Base-by-base conservation (phyloP, 1,140 invertebrate species). In the Zeugodacus cucurbitae region DNA sequence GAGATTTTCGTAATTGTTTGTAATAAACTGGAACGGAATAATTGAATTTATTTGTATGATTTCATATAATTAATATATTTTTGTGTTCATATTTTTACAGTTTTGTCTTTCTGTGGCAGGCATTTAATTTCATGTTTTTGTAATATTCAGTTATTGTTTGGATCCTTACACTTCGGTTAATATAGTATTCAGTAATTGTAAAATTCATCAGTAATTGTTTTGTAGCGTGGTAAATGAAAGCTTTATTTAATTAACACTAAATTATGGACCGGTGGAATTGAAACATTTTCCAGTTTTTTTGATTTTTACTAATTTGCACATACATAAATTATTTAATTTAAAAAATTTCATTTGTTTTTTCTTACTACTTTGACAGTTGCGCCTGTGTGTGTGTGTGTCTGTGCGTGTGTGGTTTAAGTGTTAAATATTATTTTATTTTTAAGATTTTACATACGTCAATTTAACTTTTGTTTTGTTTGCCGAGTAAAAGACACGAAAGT, bases 51-150 rank as follows among this genome's bases (percentile, higher is more conserved):
- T 88, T 91, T 92, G 86, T 54, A 88, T 37, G 34, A 11, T 88
- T 86, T 88, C 89, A 89, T 89, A 58, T 54, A 88, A 89, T 91
- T 90, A 17, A 20, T 26, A 90, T 90, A 91, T 89, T 91, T 90
- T 91, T 92, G 90, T 90, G 90, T 91, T 92, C 92, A 92, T 89
- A 89, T 90, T 92, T 90, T 92, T 91, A 91, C 91, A 91, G 90
- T 90, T 88, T 89, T 89, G 32, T 64, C 88, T 82, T 88, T 29
- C 78, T 88, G 70, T 88, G 88, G 91, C 91, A 92, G 91, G 91
- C 90, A 92, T 92, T 92, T 89, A 90, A 92, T 92, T 92, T 92
- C 91, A 90, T 91, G 91, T 90, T 93, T 93, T 93, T 93, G 92
- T 92, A 92, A 88, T 88, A 82, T 88, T 89, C 14, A 67, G 67